Base-by-base conservation (phyloP, 2,113 vertebrate species). In the Crotalus helleri region DNA sequence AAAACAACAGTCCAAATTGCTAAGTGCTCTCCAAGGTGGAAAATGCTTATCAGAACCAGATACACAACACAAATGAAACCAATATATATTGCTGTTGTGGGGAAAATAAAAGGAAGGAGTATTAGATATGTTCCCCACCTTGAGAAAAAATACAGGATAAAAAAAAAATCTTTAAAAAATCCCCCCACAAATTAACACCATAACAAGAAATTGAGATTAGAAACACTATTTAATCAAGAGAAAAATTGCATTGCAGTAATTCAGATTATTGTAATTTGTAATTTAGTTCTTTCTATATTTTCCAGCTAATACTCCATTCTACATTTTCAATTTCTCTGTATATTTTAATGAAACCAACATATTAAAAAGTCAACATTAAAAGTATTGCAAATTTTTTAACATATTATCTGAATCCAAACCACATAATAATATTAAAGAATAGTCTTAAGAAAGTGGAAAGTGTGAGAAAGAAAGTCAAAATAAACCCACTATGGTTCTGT, bases 21-120 rank as follows among this genome's bases (percentile, higher is more conserved):
- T 93, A 33, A 44, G 89, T 33, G 2, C 13, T 39, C 81, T 61
- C 93, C 90, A 44, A 5, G 93, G 69, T 91, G 94, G 1, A 64
- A 93, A 96, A 93, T 53, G 55, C 90, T 92, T 89, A 95, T 94
- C 92, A 96, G 85, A 95, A 88, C 54, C 88, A 95, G 93, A 87
- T 2, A 85, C 10, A 13, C 55, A n/a, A 53, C n/a, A 91, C 44
- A 29, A 95, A 58, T 92, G 95, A 95, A 94, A 54, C 39, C 58
- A 94, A 87, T 64, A 33, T 92, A 92, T 1, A 93, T 2, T 64
- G 29, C 61, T 64, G 11, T 64, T 64, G 61, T 64, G 29, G 29
- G 61, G 12, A 33, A 69, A 69, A 69, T n/a, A 69, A 12, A 15
- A 69, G n/a, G 64, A 33, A 12, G 64, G 15, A 69, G 13, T 69